These are phyloP conservation scores for Psammodynastes pulverulentus DNA, from an alignment of 2,113 vertebrate genomes.

Conservation along the genomic window DNA sequence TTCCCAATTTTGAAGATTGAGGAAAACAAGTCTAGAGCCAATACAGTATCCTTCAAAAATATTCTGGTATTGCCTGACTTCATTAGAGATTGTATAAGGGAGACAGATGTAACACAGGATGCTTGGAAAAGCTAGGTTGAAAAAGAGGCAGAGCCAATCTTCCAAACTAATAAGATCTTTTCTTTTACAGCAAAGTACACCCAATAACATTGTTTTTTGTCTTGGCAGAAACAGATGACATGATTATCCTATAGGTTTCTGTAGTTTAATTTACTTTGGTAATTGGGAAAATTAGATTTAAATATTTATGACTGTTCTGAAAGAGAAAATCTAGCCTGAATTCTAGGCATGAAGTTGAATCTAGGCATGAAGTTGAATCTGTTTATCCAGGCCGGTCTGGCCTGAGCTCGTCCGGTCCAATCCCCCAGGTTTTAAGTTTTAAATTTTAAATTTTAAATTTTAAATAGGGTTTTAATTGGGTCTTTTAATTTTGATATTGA, in stretches of 20 bases:
- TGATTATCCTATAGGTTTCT: neutral
- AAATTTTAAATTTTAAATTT: too few relatives aligned
- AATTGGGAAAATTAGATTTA: neutral
- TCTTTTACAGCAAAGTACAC: neutral
- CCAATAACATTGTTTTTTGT: neutral
- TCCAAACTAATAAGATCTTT: neutral
- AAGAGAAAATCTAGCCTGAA: neutral
- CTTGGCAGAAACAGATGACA: neutral
- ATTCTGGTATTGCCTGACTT: neutral
- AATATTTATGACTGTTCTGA: neutral
- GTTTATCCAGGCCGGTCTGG: too few relatives aligned
- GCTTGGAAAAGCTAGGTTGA: neutral
- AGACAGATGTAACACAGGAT: neutral
- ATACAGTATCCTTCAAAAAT: neutral
- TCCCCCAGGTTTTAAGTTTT: too few relatives aligned
- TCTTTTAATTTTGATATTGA: too few relatives aligned
- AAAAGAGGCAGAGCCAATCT: neutral
- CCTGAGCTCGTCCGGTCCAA: too few relatives aligned
- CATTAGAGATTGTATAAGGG: neutral
- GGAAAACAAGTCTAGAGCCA: neutral
- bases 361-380: too few relatives aligned
- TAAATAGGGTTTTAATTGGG: too few relatives aligned
- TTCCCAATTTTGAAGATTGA: neutral
- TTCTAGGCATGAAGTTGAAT: neutral
- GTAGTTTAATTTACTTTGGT: neutral